A percentile compares a stretch with the other conserved stretches of the same genome.
Conservation (phyloP, 2,888 invertebrate genomes). For the Nomada goodeniana region DNA sequence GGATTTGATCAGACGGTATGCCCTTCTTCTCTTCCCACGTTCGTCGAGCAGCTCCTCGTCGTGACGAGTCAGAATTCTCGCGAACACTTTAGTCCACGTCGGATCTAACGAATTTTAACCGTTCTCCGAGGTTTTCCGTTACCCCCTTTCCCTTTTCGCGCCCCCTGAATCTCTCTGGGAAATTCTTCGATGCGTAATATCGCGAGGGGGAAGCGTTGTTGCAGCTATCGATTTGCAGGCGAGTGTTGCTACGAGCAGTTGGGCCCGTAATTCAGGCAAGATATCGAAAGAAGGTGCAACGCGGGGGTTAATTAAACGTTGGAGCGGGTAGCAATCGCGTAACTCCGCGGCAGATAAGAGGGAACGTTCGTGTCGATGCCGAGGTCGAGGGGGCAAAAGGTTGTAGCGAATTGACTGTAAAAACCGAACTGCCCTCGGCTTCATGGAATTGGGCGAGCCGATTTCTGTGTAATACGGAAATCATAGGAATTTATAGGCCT, state of each 20-base stretch:
- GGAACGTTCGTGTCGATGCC: neutral
- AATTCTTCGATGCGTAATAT: neutral
- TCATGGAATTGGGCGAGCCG: constrained; percentile 24
- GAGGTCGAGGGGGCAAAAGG: neutral
- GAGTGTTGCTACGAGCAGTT: neutral
- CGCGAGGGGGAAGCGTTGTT: neutral
- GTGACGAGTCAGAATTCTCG: constrained; percentile 34
- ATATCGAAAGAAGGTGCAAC: neutral
- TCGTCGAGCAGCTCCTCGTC: neutral
- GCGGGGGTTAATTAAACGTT: neutral
- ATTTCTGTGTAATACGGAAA: constrained; percentile 44
- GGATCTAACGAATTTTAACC: constrained; percentile 32
- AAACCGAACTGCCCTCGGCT: neutral
- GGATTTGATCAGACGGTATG: constrained; percentile 65
- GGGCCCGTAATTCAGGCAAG: neutral
- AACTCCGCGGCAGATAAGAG: neutral
- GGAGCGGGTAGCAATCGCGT: neutral
- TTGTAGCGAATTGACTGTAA: neutral
- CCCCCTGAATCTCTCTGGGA: neutral
- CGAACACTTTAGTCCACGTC: constrained; percentile 24
- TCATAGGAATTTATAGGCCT: constrained; percentile 46
- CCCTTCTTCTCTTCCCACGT: constrained; percentile 19
- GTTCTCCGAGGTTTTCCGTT: too few species aligned
- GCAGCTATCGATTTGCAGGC: neutral
- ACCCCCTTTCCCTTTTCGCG: neutral